These are phyloP conservation scores for Ameiurus melas DNA, from an alignment of 2,113 vertebrate genomes.

Conservation along the genomic window DNA sequence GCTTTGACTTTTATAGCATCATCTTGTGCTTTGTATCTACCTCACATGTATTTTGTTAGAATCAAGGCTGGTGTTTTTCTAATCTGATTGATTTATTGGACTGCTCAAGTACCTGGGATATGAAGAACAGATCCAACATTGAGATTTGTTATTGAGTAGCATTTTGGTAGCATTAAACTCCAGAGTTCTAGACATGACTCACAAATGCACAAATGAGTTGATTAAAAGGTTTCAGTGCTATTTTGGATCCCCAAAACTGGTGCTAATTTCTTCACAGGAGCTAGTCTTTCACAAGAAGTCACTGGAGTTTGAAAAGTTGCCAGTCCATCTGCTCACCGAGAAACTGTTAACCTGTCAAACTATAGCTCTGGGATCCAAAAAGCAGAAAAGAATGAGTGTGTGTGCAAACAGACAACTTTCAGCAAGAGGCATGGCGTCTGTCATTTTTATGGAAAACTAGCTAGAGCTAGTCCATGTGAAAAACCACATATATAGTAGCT, in stretches of 20 bases:
- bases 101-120: constrained; percentile 45
- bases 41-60: background rate
- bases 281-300: background rate
- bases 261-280: constrained; percentile 27
- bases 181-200: background rate
- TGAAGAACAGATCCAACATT: constrained; percentile 52
- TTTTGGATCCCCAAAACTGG: constrained; percentile 14
- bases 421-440: background rate
- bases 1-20: constrained; percentile 33
- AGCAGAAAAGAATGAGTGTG: background rate
- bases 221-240: constrained; percentile 16
- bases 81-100: constrained; percentile 55
- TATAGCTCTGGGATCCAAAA: background rate
- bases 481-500: background rate
- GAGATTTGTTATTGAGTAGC: constrained; percentile 29
- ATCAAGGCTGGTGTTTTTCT: constrained; percentile 43
- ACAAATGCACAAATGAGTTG: background rate
- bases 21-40: constrained; percentile 19
- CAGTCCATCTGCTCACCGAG: constrained; percentile 8
- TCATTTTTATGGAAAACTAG: background rate
- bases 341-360: constrained; percentile 20
- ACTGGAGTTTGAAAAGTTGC: constrained; percentile 11
- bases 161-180: constrained; percentile 3
- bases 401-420: background rate
- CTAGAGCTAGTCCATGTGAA: background rate